Base-by-base conservation (phyloP, 1,140 invertebrate species). In the Lysiphlebus fabarum region DNA sequence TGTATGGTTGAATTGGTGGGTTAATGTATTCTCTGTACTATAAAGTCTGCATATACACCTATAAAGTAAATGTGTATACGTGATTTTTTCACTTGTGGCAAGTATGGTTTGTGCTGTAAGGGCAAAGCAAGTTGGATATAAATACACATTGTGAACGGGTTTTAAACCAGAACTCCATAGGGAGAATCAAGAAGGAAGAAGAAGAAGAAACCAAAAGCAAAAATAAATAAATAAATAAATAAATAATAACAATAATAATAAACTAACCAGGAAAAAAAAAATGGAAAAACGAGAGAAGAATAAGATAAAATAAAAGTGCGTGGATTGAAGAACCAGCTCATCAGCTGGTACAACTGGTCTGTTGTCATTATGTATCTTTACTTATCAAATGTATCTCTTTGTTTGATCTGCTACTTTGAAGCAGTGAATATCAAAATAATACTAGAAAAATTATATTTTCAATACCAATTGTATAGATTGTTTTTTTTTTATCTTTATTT, bases 301-400 rank as follows among this genome's bases (percentile, higher is more conserved):
- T 62, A 70, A 67, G 61, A 66, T 53, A 61, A 72, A 75, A 77
- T 66, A 76, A 77, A 74, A 77, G 70, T 59, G 40, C 37, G 37
- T 70, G 61, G 69, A 75, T 72, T 68, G 70, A 66, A 72, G 72
- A 76, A 77, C 72, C 75, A 67, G 74, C 73, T 77, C 75, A 76
- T 77, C 75, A 77, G 74, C 75, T 77, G 74, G 74, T 65, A 62
- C 68, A 66, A 77, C 75, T 75, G 73, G 76, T 75, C 72, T 72
- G 69, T 76, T 72, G 67, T 73, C 59, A 66, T 70, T 65, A n/a
- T n/a, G 65, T 64, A 38, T 45, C 42, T 55, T 71, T 53, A 12
- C 53, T 51, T 62, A 49, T 62, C 37, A 61, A 44, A 14, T 58
- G 33, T 9, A 41, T 40, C 42, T 58, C 53, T 54, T 12, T 9